Evolutionary conservation across 2,888 invertebrate species (phyloP), one percentile per base, ranked within the genome.

Genomic region (Abscondita cerata): DNA sequence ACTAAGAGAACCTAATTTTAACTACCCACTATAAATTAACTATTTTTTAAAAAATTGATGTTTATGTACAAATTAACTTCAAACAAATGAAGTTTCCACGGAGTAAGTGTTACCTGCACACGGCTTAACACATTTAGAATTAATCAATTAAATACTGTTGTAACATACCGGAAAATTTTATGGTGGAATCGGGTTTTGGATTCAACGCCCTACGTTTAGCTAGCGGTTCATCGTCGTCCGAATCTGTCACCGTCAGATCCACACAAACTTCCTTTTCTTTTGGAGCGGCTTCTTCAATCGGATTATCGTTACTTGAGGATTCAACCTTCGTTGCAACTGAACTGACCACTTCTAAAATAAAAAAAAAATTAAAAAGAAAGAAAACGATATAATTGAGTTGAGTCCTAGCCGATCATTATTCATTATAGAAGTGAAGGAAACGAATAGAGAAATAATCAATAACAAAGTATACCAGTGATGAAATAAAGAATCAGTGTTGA

Each of bases 241-340:
- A 89, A 79, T 90, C 90, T 0, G 90, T 90, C n/a, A 85, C 67
- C 0, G 91, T 91, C 66, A 91, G 82, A 79, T 91, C 91, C 15
- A 91, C 89, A 1, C 86, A 79, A 0, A 44, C 8, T 19, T 76
- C 75, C 46, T 78, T 75, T 55, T 83, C 82, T 4, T 83, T 81
- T 4, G 74, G 75, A 1, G 70, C 58, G 19, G 64, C 20, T 41
- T 79, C 51, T 40, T 61, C 58, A 15, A 53, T 58, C 19, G 64
- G 18, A 25, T 48, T 53, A 8, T 64, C 60, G 13, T 19, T 56
- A 41, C 31, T 51, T 16, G 59, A 54, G 9, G 61, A 64, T 56
- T 62, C 62, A 2, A 62, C 62, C 18, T 59, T 51, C 38, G 34
- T 52, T 1, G 55, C 41, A 15, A 25, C 50, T 19, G 65, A 52